Evolutionary conservation across 2,888 invertebrate genomes (phyloP).

Genomic region (Callinectes sapidus): DNA sequence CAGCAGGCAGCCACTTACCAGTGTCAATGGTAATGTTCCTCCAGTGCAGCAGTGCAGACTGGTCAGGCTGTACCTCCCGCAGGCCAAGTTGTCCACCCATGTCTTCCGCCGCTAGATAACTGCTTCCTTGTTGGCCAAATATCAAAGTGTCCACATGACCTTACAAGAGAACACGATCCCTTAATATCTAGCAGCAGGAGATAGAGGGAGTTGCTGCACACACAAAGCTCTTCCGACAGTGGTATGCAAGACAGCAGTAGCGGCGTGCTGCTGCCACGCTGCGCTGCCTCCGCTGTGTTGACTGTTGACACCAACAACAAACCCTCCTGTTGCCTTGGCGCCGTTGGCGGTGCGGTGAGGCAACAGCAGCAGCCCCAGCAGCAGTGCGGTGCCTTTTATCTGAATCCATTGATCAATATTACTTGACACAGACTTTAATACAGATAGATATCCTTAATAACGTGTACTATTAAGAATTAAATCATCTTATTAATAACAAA

Average conservation of each 20-base stretch:
- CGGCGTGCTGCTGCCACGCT: neutral
- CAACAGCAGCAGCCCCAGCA: no score
- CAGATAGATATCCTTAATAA: no score
- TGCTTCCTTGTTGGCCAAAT: neutral
- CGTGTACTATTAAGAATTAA: no score
- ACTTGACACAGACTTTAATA: no score
- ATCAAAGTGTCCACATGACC: neutral
- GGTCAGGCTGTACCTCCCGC: conserved; percentile 88
- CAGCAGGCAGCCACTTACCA: conserved; percentile 79
- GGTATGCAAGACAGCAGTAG: no score
- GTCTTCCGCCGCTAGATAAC: neutral
- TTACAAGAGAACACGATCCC: neutral
- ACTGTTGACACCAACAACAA: neutral
- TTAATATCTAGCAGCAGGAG: neutral
- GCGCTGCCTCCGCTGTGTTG: no score
- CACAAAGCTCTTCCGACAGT: no score
- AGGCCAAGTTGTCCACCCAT: conserved; percentile 64
- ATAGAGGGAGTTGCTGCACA: neutral
- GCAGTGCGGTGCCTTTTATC: no score
- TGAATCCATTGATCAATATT: no score
- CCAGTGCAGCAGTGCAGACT: conserved; percentile 86
- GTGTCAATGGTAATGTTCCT: conserved; percentile 88
- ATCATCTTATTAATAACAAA: no score
- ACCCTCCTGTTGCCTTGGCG: no score
- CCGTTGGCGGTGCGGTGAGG: no score